A percentile compares a stretch with the other conserved stretches of the same genome.
Evolutionary conservation across 2,113 vertebrate genomes (phyloP).

Genomic region (Neotragus pygmaeus): DNA sequence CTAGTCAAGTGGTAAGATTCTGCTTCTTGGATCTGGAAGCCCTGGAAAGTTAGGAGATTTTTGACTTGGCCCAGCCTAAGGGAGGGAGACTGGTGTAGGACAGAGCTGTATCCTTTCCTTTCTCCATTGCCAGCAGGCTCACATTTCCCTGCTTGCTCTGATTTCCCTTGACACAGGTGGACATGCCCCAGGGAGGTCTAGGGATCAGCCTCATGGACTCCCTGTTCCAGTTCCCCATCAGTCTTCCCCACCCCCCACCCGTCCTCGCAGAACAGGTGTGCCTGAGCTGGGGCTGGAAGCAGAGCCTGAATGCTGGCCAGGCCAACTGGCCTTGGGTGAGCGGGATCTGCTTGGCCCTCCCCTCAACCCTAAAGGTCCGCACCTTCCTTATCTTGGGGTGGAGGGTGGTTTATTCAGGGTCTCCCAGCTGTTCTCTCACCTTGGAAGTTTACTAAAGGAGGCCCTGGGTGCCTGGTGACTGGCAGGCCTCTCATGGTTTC

Average conservation of each 20-base stretch:
- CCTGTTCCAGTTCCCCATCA: constrained; percentile 50
- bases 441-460: constrained; percentile 32
- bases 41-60: constrained; percentile 21
- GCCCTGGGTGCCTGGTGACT: background rate
- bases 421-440: background rate
- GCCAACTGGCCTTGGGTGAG: background rate
- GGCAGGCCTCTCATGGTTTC: constrained; percentile 30
- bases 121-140: constrained; percentile 37
- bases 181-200: constrained; percentile 29
- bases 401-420: background rate
- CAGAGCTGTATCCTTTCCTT: constrained; percentile 9
- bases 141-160: constrained; percentile 52
- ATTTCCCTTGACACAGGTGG: constrained; percentile 43
- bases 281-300: constrained; percentile 41
- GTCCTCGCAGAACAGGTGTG: constrained; percentile 62
- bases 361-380: background rate
- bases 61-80: background rate
- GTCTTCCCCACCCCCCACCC: background rate
- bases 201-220: constrained; percentile 59
- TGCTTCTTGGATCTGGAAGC: constrained; percentile 2
- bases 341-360: background rate
- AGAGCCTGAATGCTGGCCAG: background rate
- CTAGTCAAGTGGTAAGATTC: background rate
- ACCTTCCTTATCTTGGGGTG: background rate
- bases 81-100: background rate